Conservation (phyloP, 2,888 invertebrate species). For the Hanleya hanleyi region DNA sequence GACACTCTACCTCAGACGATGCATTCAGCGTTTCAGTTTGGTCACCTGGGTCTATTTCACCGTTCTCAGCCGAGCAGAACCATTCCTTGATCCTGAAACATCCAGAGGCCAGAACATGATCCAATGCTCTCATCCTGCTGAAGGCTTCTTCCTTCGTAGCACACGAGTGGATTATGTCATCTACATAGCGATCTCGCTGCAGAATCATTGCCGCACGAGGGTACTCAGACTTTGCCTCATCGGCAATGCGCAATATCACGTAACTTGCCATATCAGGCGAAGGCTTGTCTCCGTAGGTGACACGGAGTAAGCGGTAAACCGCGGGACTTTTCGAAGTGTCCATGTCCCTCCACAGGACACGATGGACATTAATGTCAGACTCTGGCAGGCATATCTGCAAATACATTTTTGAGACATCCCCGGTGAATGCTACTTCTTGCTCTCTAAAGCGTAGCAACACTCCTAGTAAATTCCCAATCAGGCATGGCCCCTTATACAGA, state of each 20-base stretch:
- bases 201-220: background rate
- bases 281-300: conserved; percentile 18
- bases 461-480: background rate
- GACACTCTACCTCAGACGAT: background rate
- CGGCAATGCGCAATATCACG: background rate
- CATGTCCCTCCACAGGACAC: conserved; percentile 22
- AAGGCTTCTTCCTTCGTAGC: background rate
- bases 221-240: background rate
- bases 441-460: background rate
- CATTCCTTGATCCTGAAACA: conserved; percentile 10
- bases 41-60: background rate
- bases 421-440: background rate
- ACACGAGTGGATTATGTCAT: background rate
- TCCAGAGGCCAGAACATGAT: background rate
- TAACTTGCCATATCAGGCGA: conserved; percentile 10
- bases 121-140: background rate
- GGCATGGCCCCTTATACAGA: background rate
- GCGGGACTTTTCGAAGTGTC: background rate
- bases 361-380: conserved; percentile 9
- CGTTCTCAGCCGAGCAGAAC: conserved; percentile 6
- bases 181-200: background rate
- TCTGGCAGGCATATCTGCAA: background rate
- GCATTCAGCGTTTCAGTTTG: no score
- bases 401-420: background rate
- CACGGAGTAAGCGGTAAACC: conserved; percentile 1